Base-by-base conservation (phyloP, 2,797 vertebrate genomes). In the Parauchenoglanis punctatus region DNA sequence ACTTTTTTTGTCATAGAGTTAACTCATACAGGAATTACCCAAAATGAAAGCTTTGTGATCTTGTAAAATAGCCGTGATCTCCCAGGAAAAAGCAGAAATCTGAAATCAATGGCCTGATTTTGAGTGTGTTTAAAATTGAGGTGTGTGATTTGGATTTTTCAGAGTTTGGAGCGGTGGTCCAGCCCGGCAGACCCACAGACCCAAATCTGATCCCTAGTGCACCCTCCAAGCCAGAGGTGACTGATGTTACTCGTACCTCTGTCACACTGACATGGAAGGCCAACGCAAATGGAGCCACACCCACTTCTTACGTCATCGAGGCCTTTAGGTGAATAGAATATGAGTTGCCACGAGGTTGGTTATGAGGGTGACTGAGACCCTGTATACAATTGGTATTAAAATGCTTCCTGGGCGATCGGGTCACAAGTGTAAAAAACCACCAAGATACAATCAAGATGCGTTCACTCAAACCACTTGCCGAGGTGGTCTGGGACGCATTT, bases 171-270 rank as follows among this genome's bases (percentile, higher is more conserved):
- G 95, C 97, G 87, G 96, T 96, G 0, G 96, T 99, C 84, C 98
- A 98, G 90, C 97, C 98, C 70, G 97, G 97, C 72, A 96, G 98
- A 94, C 97, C 98, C 68, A 99, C 98, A 1, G 99, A 99, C 91
- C 98, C 98, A 61, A 99, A 99, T 93, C 94, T 99, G 94, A 99
- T 99, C 93, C 99, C 99, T 35, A 98, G 97, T 84, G 96, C 98
- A 28, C 99, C 99, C 0, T 98, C 96, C 86, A 99, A 98, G 92
- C 98, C 98, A 0, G 98, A 99, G 90, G 97, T 99, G 88, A 98
- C 97, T 0, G 98, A 99, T 58, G 98, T 99, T 89, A 97, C 96
- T 90, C 97, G 97, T 90, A 98, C 97, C 65, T 97, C 97, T 15
- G 96, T 99, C 85, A 96, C 96, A 0, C 93, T 99, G 86, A 97